Conservation (phyloP, 2,888 invertebrate genomes). For the Orthonevra nobilis region DNA sequence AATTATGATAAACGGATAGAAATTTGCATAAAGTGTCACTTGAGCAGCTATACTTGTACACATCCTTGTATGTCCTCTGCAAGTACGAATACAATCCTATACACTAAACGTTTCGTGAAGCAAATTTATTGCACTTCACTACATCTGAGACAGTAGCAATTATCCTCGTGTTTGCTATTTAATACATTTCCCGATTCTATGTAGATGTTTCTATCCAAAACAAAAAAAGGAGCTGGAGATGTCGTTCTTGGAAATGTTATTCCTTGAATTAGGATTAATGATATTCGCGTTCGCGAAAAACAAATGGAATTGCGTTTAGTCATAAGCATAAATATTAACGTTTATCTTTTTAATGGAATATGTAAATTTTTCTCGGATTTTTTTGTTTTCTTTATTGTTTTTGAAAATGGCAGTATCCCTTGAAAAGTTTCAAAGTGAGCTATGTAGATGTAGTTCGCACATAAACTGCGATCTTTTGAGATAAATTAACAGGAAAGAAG, state of each 20-base stretch:
- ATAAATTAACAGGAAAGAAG: too few relatives aligned
- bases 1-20: conserved; percentile 63
- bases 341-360: conserved; percentile 59
- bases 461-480: too few relatives aligned
- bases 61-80: conserved; percentile 12
- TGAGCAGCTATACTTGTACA: conserved; percentile 31
- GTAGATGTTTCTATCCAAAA: conserved; percentile 4
- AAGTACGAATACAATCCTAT: background rate
- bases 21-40: conserved; percentile 69
- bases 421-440: too few relatives aligned
- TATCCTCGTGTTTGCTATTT: conserved; percentile 53
- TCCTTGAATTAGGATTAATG: conserved; percentile 60
- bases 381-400: background rate
- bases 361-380: conserved; percentile 33
- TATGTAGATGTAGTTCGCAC: too few relatives aligned
- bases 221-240: conserved; percentile 18
- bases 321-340: conserved; percentile 55
- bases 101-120: conserved; percentile 32
- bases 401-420: background rate
- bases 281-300: conserved; percentile 42
- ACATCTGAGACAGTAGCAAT: conserved; percentile 64
- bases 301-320: conserved; percentile 63
- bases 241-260: conserved; percentile 37
- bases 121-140: conserved; percentile 62
- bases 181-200: conserved; percentile 39